A percentile compares a stretch with the other conserved stretches of the same genome.
Conservation (phyloP, 2,113 vertebrate species). For the Pygoscelis antarcticus region DNA sequence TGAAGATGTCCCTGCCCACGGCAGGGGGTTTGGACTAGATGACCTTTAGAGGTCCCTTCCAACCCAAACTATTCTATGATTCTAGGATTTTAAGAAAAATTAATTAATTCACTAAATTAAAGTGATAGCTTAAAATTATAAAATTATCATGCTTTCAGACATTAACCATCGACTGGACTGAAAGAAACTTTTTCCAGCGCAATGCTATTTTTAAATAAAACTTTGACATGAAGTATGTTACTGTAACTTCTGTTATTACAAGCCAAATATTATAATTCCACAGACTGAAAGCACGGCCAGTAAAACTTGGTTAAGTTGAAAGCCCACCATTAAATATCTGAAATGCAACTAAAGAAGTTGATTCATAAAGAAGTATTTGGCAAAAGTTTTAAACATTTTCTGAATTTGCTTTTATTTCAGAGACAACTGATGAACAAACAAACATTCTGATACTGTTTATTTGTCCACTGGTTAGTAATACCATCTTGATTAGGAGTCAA, state of each 20-base stretch:
- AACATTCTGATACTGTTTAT: background rate
- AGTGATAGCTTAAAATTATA: background rate
- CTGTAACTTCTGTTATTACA: background rate
- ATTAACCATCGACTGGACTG: background rate
- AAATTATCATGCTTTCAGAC: background rate
- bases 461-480: background rate
- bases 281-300: background rate
- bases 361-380: background rate
- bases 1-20: too few relatives aligned
- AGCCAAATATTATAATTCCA: background rate
- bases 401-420: background rate
- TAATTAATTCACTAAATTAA: background rate
- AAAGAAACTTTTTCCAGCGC: background rate
- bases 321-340: background rate
- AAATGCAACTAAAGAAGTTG: background rate
- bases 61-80: too few relatives aligned
- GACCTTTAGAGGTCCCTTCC: too few relatives aligned
- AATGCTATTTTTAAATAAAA: background rate
- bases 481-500: background rate
- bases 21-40: too few relatives aligned
- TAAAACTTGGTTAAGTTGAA: background rate
- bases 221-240: background rate
- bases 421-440: background rate
- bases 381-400: background rate
- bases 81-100: background rate